Percentiles rank a stretch among this genome's conserved stretches.
Evolutionary conservation across 2,888 invertebrate species (phyloP).

Genomic region (Dynastes grantii): DNA sequence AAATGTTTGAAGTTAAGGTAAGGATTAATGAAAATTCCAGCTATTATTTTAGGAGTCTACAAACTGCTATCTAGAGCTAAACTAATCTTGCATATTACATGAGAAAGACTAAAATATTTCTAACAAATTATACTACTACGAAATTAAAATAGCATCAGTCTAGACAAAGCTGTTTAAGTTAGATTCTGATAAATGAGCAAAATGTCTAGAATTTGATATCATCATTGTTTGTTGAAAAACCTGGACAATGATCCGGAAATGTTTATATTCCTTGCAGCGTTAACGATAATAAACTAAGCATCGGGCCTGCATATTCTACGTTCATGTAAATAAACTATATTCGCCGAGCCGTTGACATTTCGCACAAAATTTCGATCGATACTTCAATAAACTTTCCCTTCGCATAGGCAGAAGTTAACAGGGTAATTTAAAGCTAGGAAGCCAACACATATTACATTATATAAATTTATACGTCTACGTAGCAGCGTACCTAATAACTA

Average conservation of each 20-base stretch:
- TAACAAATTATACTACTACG: too few species aligned
- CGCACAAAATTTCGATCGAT: conserved; percentile 2
- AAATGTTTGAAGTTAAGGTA: too few species aligned
- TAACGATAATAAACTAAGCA: conserved; percentile 16
- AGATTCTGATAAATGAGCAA: too few species aligned
- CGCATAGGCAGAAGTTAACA: not conserved
- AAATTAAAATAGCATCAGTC: too few species aligned
- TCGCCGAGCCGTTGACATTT: not conserved
- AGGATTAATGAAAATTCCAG: too few species aligned
- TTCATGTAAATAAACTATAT: conserved; percentile 32
- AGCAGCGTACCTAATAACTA: not conserved
- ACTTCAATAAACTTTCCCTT: conserved; percentile 9
- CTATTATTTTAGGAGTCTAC: too few species aligned
- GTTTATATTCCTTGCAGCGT: not conserved
- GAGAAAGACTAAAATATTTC: too few species aligned
- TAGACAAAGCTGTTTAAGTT: too few species aligned
- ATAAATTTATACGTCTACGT: not conserved
- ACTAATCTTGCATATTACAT: too few species aligned
- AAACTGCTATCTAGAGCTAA: too few species aligned
- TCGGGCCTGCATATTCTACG: not conserved
- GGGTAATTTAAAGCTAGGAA: conserved; percentile 2
- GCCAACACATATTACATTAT: not conserved
- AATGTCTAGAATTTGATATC: not conserved
- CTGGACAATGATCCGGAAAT: conserved; percentile 11
- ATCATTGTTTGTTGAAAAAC: conserved; percentile 9